A percentile compares a stretch with the other conserved stretches of the same genome.
phyloP scores from a whole-genome alignment of 2,797 vertebrate species.

The Cetoscarus ocellatus region DNA sequence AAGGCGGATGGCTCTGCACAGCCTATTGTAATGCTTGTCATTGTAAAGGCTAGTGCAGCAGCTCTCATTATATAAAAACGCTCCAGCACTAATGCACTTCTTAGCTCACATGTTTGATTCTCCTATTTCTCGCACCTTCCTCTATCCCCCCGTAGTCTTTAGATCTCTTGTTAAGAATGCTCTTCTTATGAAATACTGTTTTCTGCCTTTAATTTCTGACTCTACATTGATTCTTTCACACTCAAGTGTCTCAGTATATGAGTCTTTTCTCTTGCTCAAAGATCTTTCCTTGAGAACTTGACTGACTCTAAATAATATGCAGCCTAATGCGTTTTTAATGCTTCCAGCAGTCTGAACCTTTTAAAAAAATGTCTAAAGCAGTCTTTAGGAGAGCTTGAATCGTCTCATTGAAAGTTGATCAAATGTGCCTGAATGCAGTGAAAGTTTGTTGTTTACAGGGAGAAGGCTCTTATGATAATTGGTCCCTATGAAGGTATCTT shows the following conservation, averaged over 20 bases:
- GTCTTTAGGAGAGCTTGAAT: slow-evolving; percentile 40
- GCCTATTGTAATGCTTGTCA: slow-evolving; percentile 47
- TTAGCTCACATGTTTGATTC: slow-evolving; percentile 51
- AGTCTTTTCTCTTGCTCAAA: slow-evolving; percentile 20
- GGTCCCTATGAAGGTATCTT: slow-evolving; percentile 59
- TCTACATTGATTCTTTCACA: slow-evolving; percentile 8
- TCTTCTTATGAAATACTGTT: slow-evolving; percentile 12
- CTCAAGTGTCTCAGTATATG: slow-evolving; percentile 18
- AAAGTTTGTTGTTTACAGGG: slow-evolving; percentile 43
- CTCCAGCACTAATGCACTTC: slow-evolving; percentile 29
- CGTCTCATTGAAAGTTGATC: slow-evolving; percentile 29
- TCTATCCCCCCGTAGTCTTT: slow-evolving; percentile 7
- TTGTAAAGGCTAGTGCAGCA: slow-evolving; percentile 61
- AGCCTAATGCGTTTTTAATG: slow-evolving; percentile 61
- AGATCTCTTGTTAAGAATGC: slow-evolving; percentile 23
- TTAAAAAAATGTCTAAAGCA: slow-evolving; percentile 28
- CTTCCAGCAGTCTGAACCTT: slow-evolving; percentile 45
- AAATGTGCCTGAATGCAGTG: slow-evolving; percentile 33
- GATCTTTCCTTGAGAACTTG: slow-evolving; percentile 28
- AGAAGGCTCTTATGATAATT: slow-evolving; percentile 63
- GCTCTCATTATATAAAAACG: slow-evolving; percentile 60
- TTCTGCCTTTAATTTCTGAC: slow-evolving; percentile 15
- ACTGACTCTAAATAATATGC: slow-evolving; percentile 41
- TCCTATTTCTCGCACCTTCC: not conserved
- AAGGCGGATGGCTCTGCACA: slow-evolving; percentile 34